Evolutionary conservation across 1,140 invertebrate genomes (phyloP).

Genomic region (Trachymyrmex septentrionalis): DNA sequence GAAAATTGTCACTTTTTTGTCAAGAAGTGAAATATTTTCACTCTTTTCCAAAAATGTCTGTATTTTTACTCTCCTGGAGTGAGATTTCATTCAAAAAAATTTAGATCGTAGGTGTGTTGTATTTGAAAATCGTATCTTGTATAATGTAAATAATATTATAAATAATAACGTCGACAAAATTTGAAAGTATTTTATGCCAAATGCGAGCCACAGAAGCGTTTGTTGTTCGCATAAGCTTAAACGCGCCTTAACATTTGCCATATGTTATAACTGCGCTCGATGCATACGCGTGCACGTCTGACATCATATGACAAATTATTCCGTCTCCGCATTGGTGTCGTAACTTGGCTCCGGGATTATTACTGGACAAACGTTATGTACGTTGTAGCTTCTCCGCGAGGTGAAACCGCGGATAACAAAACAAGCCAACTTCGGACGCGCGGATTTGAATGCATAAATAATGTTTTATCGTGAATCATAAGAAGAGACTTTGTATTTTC

Average conservation of each 20-base stretch:
- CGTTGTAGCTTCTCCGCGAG: conserved; percentile 1
- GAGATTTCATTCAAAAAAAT: too few relatives aligned
- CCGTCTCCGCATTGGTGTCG: conserved; percentile 46
- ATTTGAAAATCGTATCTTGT: background rate
- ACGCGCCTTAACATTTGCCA: conserved; percentile 44
- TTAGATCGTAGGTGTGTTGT: background rate
- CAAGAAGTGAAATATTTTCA: too few relatives aligned
- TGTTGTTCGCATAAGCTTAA: conserved; percentile 21
- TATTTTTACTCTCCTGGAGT: too few relatives aligned
- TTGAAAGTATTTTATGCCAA: background rate
- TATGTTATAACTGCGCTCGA: conserved; percentile 29
- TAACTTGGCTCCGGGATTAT: conserved; percentile 54
- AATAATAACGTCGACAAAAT: background rate
- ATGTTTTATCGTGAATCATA: conserved; percentile 33
- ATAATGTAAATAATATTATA: background rate
- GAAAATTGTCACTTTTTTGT: too few relatives aligned
- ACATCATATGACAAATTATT: conserved; percentile 61
- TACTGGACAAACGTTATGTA: background rate
- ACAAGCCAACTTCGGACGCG: background rate
- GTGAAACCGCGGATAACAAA: conserved; percentile 40
- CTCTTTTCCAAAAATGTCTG: too few relatives aligned
- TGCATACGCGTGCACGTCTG: conserved; percentile 29
- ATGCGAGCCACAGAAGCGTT: background rate
- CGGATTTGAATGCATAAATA: conserved; percentile 28
- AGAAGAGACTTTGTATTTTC: conserved; percentile 26